Percentiles rank a stretch among this genome's conserved stretches.
phyloP scores from a whole-genome alignment of 2,113 vertebrate genomes.

The Aphyosemion australe region DNA sequence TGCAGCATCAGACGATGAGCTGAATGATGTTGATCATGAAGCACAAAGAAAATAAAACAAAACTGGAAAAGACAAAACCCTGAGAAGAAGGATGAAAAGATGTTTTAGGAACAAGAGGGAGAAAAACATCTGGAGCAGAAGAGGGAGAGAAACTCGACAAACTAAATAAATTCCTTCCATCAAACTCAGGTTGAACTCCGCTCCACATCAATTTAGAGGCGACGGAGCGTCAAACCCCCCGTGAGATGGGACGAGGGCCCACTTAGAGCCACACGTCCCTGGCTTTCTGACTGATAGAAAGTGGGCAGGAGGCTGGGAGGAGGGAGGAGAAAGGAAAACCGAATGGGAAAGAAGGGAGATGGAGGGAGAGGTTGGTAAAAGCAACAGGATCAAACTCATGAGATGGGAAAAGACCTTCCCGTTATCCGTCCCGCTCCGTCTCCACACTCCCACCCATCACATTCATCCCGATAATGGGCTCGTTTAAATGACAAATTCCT shows the following conservation, averaged over 20 bases:
- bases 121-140: not conserved
- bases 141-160: not conserved
- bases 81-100: not conserved
- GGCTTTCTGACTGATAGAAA: constrained; percentile 37
- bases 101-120: not conserved
- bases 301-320: constrained; percentile 9
- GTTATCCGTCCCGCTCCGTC: not conserved
- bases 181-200: constrained; percentile 18
- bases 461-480: constrained; percentile 58
- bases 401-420: not conserved
- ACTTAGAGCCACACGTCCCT: constrained; percentile 44
- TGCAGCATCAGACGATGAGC: not conserved
- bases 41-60: not conserved
- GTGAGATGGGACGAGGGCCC: constrained; percentile 31
- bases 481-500: constrained; percentile 57
- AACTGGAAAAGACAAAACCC: not conserved
- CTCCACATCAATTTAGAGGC: constrained; percentile 39
- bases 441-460: constrained; percentile 17
- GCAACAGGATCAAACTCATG: not conserved
- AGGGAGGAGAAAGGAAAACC: constrained; percentile 7
- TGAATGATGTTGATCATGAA: too few species aligned
- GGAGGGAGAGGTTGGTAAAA: not conserved
- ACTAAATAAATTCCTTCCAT: constrained; percentile 38
- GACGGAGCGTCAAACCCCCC: constrained; percentile 18
- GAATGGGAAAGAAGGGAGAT: constrained; percentile 17